Evolutionary conservation across 2,797 vertebrate genomes (phyloP).

Genomic region (Megalops cyprinoides): DNA sequence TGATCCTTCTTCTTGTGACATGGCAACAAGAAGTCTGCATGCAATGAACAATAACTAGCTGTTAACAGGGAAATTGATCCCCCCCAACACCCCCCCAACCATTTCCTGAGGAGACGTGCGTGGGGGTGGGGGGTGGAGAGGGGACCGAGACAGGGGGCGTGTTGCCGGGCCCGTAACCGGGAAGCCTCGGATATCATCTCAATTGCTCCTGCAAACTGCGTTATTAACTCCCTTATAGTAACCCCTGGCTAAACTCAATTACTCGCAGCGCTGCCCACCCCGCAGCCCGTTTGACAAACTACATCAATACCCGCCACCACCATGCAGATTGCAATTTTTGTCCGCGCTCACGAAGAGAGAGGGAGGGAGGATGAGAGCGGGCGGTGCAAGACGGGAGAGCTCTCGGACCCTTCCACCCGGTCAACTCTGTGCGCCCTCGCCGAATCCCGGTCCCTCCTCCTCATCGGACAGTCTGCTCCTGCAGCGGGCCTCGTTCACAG

Average conservation of each 20-base stretch:
- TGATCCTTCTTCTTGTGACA: background rate
- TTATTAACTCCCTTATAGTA: slow-evolving; percentile 48
- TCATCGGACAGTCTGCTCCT: background rate
- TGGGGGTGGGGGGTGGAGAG: background rate
- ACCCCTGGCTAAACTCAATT: slow-evolving; percentile 41
- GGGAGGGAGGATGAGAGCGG: background rate
- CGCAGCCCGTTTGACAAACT: slow-evolving; percentile 45
- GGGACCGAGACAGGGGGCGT: background rate
- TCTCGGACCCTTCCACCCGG: too few species aligned
- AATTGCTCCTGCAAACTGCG: slow-evolving; percentile 44
- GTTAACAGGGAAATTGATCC: slow-evolving; percentile 23
- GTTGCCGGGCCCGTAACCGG: slow-evolving; percentile 8
- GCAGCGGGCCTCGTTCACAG: background rate
- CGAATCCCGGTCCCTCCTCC: background rate
- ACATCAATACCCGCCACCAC: slow-evolving; percentile 46
- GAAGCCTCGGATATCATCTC: slow-evolving; percentile 45
- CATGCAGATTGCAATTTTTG: slow-evolving; percentile 47
- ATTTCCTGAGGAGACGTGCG: background rate
- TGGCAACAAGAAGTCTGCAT: background rate
- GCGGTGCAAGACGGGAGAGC: background rate
- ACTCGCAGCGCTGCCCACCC: slow-evolving; percentile 37
- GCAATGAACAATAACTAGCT: background rate
- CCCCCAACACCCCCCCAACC: background rate
- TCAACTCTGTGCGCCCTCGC: background rate
- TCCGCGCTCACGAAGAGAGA: background rate